Base-by-base conservation (phyloP, 2,888 invertebrate genomes). In the Drosophila macrospina region DNA sequence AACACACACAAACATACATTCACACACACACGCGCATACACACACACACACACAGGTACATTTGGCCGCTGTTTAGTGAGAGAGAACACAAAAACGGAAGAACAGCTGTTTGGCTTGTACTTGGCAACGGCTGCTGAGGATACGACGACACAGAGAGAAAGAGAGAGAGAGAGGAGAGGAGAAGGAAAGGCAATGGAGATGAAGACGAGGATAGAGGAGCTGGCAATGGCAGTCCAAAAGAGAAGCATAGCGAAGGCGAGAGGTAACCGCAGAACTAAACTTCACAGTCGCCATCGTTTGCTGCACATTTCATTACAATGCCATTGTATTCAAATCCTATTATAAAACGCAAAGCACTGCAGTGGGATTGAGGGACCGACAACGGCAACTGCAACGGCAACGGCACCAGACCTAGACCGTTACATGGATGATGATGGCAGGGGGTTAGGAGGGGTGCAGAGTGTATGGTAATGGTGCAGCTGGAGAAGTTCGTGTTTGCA, bases 291-390 rank as follows among this genome's bases (percentile, higher is more conserved):
- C 86, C 82, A 79, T 71, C 88, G 88, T 82, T 82, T 86, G 83
- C 88, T 86, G 88, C 83, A 88, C 83, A 88, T 83, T 83, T 83
- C 83, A 83, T 83, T 83, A 83, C 83, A 86, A 83, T 88, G 83
- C 83, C 80, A 83, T 83, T 83, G 83, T 83, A 83, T 83, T 83
- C 83, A 88, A 83, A 83, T 83, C 88, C 83, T 83, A 83, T 83
- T 83, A 83, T 86, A 80, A 74, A 83, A 77, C 80, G 86, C 68
- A 80, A 70, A 86, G 80, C 86, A 71, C 65, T 80, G 78, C 59
- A 70, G 41, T 61, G 68, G 66, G 61, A 70, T 16, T 34, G 44
- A 39, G 60, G 52, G 42, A 57, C 24, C 37, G 36, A 15, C 36
- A 16, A 10, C 26, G 41, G 13, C 5, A 11, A 28, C n/a, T n/a